Base-by-base conservation (phyloP, 1,140 invertebrate genomes). In the Nephila pilipes region DNA sequence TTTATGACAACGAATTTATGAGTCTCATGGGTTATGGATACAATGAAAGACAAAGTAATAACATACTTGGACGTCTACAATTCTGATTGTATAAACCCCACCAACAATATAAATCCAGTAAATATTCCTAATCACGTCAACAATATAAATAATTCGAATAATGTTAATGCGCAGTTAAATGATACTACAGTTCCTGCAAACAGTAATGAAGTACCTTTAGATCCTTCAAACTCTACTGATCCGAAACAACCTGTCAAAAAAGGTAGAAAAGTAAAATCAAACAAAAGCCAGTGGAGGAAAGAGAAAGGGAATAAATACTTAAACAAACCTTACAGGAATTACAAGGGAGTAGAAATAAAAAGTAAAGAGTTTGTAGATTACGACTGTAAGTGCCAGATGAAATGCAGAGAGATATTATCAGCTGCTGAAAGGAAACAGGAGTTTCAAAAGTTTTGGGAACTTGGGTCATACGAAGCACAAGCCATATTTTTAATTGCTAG, bases 331-430 rank as follows among this genome's bases (percentile, higher is more conserved):
- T 93, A 93, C n/a, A 65, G 85, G 60, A 93, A 93, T 79, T 93
- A 93, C 32, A 93, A 93, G 80, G 91, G 91, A 25, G n/a, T 93
- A 10, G 91, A 93, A 60, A 93, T 93, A 32, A 87, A 93, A 79
- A 93, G 91, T n/a, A 93, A 93, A 79, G 91, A 93, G 29, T 93
- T 93, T 60, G 22, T 93, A 16, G 91, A 93, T 54, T 93, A 93
- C 58, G 91, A 93, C 22, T 93, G 91, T 38, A 69, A 87, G 16
- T 93, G 91, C 38, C 83, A 85, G 36, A 87, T 93, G 83, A 93
- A 93, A 46, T 93, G 91, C 46, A 75, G 18, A n/a, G 91, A 93
- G 29, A 55, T 93, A 14, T 46, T 93, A 22, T 79, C 91, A 36
- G 63, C 91, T 25, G 65, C 54, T 38, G 91, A 93, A 20, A 55